Conservation (phyloP, 2,888 invertebrate species). For the Diarsia mendica region DNA sequence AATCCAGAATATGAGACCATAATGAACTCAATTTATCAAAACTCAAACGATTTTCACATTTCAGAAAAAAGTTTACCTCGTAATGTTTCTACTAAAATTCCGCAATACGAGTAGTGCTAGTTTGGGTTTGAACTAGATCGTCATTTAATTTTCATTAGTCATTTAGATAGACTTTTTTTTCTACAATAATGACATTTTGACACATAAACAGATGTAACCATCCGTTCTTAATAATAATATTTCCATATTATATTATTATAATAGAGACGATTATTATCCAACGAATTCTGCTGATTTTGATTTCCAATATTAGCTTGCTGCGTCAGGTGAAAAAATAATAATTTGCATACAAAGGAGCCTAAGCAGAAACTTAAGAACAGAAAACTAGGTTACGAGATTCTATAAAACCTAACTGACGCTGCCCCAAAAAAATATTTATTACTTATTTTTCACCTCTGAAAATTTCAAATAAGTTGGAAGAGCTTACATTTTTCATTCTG, state of each 20-base stretch:
- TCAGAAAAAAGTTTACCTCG: too few species aligned
- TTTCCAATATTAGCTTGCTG: neutral
- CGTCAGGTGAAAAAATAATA: neutral
- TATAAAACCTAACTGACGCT: slow-evolving; percentile 8
- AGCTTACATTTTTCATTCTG: neutral
- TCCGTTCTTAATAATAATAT: too few species aligned
- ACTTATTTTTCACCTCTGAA: slow-evolving; percentile 8
- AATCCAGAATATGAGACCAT: too few species aligned
- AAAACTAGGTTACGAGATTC: slow-evolving; percentile 13
- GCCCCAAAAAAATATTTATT: slow-evolving; percentile 15
- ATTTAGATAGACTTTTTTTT: too few species aligned
- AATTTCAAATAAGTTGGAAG: slow-evolving; percentile 2
- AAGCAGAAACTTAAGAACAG: neutral
- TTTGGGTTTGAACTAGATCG: too few species aligned
- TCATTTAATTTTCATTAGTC: too few species aligned
- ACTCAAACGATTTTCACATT: too few species aligned
- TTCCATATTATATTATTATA: too few species aligned
- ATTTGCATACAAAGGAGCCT: slow-evolving; percentile 15
- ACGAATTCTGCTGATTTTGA: neutral
- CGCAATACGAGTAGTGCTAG: too few species aligned
- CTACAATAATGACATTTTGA: neutral
- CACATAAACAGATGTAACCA: too few species aligned
- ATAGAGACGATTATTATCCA: neutral
- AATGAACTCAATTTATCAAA: too few species aligned
- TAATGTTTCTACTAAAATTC: too few species aligned